phyloP scores from a whole-genome alignment of 1,140 invertebrate species.

The Ooceraea biroi region DNA sequence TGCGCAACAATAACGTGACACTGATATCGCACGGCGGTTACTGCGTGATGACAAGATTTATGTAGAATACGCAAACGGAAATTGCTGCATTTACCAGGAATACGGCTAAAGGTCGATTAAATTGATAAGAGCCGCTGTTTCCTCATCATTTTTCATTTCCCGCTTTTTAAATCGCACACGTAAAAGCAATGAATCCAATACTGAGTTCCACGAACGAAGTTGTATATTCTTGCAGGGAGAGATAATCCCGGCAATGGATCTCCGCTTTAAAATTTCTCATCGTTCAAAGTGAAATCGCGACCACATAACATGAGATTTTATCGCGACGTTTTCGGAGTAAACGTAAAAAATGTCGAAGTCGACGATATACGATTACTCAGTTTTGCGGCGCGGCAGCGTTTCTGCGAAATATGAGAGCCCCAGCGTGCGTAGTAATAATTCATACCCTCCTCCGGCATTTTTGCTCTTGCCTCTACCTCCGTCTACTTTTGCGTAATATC shows the following conservation, averaged over 20 bases:
- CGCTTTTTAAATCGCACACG: background rate
- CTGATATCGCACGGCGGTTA: background rate
- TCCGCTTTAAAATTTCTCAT: slow-evolving; percentile 1
- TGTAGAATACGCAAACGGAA: background rate
- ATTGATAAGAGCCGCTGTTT: background rate
- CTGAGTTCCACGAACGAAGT: background rate
- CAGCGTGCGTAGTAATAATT: slow-evolving; percentile 75
- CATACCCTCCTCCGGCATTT: slow-evolving; percentile 69
- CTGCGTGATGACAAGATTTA: background rate
- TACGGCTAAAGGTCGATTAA: background rate
- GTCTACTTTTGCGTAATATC: slow-evolving; percentile 65
- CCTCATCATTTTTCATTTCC: background rate
- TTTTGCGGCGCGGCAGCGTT: slow-evolving; percentile 21
- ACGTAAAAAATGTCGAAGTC: slow-evolving; percentile 52
- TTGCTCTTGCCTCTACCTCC: slow-evolving; percentile 56
- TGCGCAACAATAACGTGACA: background rate
- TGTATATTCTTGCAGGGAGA: background rate
- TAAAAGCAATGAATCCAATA: background rate
- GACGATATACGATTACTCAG: slow-evolving; percentile 58
- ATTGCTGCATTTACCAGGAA: background rate
- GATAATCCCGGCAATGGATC: too few relatives aligned
- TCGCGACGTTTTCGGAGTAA: slow-evolving; percentile 28
- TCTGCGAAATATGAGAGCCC: slow-evolving; percentile 65
- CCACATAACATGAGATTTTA: slow-evolving; percentile 8
- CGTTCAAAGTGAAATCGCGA: background rate